Evolutionary conservation across 2,113 vertebrate species (phyloP).

Genomic region (Cynopterus brachyotis): DNA sequence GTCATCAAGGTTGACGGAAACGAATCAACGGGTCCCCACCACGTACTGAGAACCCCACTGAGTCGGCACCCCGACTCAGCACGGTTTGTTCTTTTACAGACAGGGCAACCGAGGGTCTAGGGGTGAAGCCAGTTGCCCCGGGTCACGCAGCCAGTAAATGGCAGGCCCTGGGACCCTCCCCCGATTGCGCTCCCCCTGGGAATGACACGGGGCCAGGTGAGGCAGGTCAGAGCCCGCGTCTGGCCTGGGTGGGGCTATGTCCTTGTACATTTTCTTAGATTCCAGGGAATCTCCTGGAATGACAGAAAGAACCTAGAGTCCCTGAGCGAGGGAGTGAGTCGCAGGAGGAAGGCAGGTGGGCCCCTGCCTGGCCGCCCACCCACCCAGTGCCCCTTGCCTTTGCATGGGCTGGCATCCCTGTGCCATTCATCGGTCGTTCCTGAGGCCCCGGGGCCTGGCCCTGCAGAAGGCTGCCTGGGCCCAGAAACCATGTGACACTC

Average conservation of each 20-base stretch:
- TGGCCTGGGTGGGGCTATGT: rapidly evolving
- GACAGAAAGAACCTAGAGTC: not conserved
- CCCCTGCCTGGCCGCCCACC: not conserved
- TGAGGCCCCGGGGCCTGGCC: rapidly evolving
- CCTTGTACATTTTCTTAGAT: not conserved
- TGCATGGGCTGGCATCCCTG: not conserved
- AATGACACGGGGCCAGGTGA: rapidly evolving
- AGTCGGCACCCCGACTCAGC: not conserved
- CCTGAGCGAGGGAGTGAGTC: rapidly evolving
- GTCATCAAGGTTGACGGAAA: not conserved
- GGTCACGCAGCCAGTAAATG: rapidly evolving
- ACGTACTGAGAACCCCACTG: not conserved
- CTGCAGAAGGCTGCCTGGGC: rapidly evolving
- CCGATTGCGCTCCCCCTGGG: rapidly evolving
- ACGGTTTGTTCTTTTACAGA: not conserved
- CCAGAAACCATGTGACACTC: rapidly evolving
- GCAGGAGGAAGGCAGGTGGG: too few species aligned
- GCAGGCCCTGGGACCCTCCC: rapidly evolving
- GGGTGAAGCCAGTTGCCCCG: not conserved
- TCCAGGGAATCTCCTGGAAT: not conserved
- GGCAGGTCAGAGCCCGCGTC: not conserved
- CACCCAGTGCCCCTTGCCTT: rapidly evolving
- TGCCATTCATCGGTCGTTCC: rapidly evolving
- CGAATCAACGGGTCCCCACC: rapidly evolving
- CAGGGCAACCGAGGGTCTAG: not conserved